These are phyloP conservation scores for Drosophila dunni DNA, from an alignment of 1,140 invertebrate genomes.

Conservation along the genomic window DNA sequence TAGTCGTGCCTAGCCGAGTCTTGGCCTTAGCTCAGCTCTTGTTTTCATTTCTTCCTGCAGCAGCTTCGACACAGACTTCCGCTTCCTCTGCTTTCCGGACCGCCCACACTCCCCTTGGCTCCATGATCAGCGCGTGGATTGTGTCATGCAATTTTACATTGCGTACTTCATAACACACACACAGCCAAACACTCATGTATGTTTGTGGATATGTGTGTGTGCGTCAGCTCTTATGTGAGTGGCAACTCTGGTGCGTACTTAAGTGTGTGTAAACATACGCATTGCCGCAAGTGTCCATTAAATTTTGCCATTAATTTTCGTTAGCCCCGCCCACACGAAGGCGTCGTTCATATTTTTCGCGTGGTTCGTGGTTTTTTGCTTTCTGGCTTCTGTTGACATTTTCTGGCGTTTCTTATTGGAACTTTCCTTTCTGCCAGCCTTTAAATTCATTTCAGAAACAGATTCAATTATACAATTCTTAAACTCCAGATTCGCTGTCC, in stretches of 20 bases:
- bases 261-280: constrained; percentile 68
- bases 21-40: not conserved
- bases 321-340: constrained; percentile 43
- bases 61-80: constrained; percentile 17
- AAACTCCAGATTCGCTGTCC: constrained; percentile 1
- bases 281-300: constrained; percentile 71
- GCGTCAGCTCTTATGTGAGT: constrained; percentile 40
- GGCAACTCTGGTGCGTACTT: constrained; percentile 55
- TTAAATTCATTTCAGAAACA: constrained; percentile 19
- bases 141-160: constrained; percentile 22
- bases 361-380: not conserved
- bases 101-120: not conserved
- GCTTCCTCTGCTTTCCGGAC: not conserved
- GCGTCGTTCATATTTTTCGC: constrained; percentile 12
- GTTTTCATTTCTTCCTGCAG: constrained; percentile 14
- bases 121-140: not conserved
- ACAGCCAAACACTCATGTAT: not conserved
- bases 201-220: constrained; percentile 25
- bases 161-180: constrained; percentile 12
- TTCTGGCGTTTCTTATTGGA: constrained; percentile 36
- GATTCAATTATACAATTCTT: constrained; percentile 38
- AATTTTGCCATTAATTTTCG: constrained; percentile 77
- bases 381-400: constrained; percentile 24
- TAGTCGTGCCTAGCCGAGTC: not conserved
- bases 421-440: constrained; percentile 47